These are phyloP conservation scores for Manis javanica DNA, from an alignment of 2,797 vertebrate genomes.

Conservation along the genomic window DNA sequence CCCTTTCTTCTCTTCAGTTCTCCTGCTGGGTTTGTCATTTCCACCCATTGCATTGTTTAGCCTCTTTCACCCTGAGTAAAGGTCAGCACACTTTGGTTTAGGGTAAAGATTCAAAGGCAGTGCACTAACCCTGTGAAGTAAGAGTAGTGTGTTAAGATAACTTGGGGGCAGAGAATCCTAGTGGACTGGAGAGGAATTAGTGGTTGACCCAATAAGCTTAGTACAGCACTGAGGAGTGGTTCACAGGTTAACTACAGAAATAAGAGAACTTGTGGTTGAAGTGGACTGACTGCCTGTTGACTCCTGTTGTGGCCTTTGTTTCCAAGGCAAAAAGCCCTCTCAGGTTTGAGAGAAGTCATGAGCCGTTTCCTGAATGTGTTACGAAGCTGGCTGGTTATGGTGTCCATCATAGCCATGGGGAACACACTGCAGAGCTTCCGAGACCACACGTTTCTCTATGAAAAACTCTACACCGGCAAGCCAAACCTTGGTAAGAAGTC, in stretches of 20 bases:
- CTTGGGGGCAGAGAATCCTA: neutral
- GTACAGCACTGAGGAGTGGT: neutral
- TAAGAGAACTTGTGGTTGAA: neutral
- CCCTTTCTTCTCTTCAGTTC: neutral
- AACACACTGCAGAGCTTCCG: conserved; percentile 97
- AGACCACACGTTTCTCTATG: conserved; percentile 96
- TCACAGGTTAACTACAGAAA: neutral
- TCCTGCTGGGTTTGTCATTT: neutral
- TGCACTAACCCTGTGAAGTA: neutral
- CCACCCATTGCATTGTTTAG: neutral
- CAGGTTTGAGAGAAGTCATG: conserved; percentile 85
- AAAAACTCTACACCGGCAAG: conserved; percentile 96
- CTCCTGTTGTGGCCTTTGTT: neutral
- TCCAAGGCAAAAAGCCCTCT: conserved; percentile 2
- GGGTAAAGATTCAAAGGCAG: neutral
- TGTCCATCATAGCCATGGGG: conserved; percentile 95
- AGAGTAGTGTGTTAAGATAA: neutral
- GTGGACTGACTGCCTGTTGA: neutral
- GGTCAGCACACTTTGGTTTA: neutral
- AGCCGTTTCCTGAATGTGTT: conserved; percentile 95
- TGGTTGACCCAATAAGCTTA: neutral
- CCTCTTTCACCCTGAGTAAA: neutral
- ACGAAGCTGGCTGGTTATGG: conserved; percentile 97
- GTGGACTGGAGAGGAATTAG: neutral
- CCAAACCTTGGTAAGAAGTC: conserved; percentile 92